A percentile compares a stretch with the other conserved stretches of the same genome.
These are phyloP conservation scores for Plutella xylostella DNA, from an alignment of 2,888 invertebrate genomes.

Conservation along the genomic window DNA sequence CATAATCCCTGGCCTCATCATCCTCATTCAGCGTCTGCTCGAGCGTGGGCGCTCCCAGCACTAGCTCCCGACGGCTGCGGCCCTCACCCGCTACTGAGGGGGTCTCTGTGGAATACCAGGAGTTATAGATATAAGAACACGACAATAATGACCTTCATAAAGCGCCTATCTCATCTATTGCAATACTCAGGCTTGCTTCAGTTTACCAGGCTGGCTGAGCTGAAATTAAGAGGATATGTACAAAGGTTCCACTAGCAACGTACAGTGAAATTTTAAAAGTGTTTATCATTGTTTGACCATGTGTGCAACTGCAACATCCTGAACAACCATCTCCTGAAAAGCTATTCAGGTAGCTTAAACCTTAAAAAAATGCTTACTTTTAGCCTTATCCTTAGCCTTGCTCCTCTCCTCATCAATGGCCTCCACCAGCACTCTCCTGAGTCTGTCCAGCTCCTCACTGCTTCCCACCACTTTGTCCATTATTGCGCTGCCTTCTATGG, in stretches of 20 bases:
- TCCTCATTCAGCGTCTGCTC: constrained; percentile 62
- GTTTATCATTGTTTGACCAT: background rate
- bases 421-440: constrained; percentile 47
- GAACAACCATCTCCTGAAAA: too few relatives aligned
- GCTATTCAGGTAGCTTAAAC: too few relatives aligned
- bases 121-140: too few relatives aligned
- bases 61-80: constrained; percentile 62
- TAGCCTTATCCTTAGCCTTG: constrained; percentile 33
- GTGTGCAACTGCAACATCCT: too few relatives aligned
- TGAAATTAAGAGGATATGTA: too few relatives aligned
- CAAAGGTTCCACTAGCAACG: too few relatives aligned
- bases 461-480: constrained; percentile 38
- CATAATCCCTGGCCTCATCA: constrained; percentile 71
- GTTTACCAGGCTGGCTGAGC: too few relatives aligned
- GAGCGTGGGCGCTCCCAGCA: constrained; percentile 59
- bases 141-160: too few relatives aligned
- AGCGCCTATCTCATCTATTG: too few relatives aligned
- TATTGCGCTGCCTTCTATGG: constrained; percentile 19
- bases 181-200: too few relatives aligned
- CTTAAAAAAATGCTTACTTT: too few relatives aligned
- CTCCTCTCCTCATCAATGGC: constrained; percentile 58
- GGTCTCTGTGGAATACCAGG: background rate
- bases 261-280: background rate
- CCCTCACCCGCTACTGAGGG: constrained; percentile 2
- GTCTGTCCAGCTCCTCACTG: constrained; percentile 43